These are phyloP conservation scores for Amazona finschi DNA, from an alignment of 2,797 vertebrate genomes.

Conservation along the genomic window DNA sequence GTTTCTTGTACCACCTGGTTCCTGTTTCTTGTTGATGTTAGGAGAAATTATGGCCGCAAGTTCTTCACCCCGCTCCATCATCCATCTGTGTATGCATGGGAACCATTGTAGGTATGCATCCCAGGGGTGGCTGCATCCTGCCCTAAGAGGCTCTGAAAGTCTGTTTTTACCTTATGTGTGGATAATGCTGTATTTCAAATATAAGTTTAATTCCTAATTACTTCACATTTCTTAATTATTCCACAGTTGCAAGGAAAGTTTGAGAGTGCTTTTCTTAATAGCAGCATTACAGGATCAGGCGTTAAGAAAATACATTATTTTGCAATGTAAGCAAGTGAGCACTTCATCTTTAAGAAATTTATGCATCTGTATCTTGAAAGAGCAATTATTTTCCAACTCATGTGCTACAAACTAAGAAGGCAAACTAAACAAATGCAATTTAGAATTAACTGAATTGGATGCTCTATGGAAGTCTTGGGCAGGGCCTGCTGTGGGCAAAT, in stretches of 20 bases:
- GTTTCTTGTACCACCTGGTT: too few relatives aligned
- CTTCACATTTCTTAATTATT: too few relatives aligned
- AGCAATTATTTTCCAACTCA: neutral
- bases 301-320: neutral
- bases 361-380: neutral
- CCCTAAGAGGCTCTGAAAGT: too few relatives aligned
- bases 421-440: neutral
- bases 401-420: neutral
- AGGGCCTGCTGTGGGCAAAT: neutral
- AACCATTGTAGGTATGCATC: too few relatives aligned
- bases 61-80: too few relatives aligned
- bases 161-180: too few relatives aligned
- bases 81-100: too few relatives aligned
- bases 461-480: neutral
- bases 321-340: neutral
- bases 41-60: too few relatives aligned
- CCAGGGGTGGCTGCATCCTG: too few relatives aligned
- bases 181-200: too few relatives aligned
- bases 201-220: too few relatives aligned
- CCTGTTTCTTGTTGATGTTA: too few relatives aligned
- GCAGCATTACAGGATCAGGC: neutral
- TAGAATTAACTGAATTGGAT: neutral
- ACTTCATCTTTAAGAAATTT: neutral
- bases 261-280: neutral
- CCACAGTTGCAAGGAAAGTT: neutral